phyloP scores from a whole-genome alignment of 2,888 invertebrate species.

The Meiosimyza decipiens region DNA sequence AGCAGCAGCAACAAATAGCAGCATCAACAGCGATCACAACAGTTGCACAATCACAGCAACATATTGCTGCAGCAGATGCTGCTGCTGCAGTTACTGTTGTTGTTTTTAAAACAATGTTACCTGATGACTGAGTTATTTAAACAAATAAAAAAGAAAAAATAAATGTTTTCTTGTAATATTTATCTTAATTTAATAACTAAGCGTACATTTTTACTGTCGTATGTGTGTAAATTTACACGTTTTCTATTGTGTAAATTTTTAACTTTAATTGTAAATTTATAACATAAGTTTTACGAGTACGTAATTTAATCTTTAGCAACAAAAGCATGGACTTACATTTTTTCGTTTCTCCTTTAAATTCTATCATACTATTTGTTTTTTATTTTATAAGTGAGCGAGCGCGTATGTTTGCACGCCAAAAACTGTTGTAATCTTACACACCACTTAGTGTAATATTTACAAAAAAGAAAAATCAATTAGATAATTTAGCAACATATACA shows the following conservation, averaged over 20 bases:
- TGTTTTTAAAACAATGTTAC: slow-evolving; percentile 69
- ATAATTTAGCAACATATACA: not conserved
- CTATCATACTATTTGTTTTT: too few species aligned
- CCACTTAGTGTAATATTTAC: not conserved
- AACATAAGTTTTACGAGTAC: too few species aligned
- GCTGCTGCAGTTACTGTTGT: slow-evolving; percentile 67
- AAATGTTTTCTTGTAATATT: not conserved
- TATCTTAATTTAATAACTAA: slow-evolving; percentile 13
- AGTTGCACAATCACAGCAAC: slow-evolving; percentile 41
- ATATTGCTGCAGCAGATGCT: slow-evolving; percentile 15
- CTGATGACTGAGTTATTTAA: slow-evolving; percentile 67
- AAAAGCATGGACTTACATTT: too few species aligned
- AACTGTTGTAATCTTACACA: too few species aligned
- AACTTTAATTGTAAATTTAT: too few species aligned
- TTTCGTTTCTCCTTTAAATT: too few species aligned
- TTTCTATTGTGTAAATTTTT: too few species aligned
- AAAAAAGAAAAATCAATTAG: not conserved
- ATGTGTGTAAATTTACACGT: too few species aligned
- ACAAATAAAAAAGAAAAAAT: slow-evolving; percentile 22
- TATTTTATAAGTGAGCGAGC: too few species aligned
- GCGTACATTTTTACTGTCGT: too few species aligned
- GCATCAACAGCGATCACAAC: slow-evolving; percentile 33
- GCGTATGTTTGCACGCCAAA: too few species aligned
- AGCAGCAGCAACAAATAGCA: slow-evolving; percentile 42
- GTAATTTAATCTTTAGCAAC: too few species aligned